Percentiles rank a stretch among this genome's conserved stretches.
phyloP scores from a whole-genome alignment of 2,888 invertebrate genomes.

The Formica aserva region DNA sequence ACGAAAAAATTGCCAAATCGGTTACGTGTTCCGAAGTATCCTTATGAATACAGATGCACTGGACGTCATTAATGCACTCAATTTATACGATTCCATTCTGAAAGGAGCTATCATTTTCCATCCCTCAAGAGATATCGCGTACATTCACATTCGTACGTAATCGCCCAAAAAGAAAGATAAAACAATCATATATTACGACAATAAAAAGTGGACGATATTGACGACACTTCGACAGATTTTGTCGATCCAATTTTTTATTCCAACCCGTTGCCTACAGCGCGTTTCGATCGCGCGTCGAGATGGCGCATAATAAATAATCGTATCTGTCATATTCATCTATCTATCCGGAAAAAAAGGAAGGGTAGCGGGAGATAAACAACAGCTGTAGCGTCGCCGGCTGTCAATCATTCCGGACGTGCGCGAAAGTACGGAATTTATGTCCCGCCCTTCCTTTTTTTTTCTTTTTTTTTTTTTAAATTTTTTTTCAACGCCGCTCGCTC shows the following conservation, averaged over 20 bases:
- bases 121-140: not conserved
- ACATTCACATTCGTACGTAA: not conserved
- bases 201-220: conserved; percentile 22
- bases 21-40: not conserved
- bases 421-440: conserved; percentile 52
- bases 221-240: conserved; percentile 16
- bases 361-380: conserved; percentile 43
- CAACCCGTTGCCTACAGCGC: conserved; percentile 36
- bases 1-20: not conserved
- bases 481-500: conserved; percentile 21
- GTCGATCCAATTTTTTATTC: conserved; percentile 45
- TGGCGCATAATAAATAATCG: conserved; percentile 56
- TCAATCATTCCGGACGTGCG: conserved; percentile 60
- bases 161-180: not conserved
- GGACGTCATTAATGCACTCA: not conserved
- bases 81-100: not conserved
- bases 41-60: not conserved
- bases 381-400: conserved; percentile 57
- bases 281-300: conserved; percentile 44
- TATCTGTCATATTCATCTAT: conserved; percentile 55
- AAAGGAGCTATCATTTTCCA: not conserved
- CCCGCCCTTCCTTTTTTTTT: not conserved
- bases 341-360: conserved; percentile 29
- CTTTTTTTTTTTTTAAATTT: not conserved
- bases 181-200: not conserved